A percentile compares a stretch with the other conserved stretches of the same genome.
phyloP scores from a whole-genome alignment of 2,113 vertebrate species.

The Riparia riparia region DNA sequence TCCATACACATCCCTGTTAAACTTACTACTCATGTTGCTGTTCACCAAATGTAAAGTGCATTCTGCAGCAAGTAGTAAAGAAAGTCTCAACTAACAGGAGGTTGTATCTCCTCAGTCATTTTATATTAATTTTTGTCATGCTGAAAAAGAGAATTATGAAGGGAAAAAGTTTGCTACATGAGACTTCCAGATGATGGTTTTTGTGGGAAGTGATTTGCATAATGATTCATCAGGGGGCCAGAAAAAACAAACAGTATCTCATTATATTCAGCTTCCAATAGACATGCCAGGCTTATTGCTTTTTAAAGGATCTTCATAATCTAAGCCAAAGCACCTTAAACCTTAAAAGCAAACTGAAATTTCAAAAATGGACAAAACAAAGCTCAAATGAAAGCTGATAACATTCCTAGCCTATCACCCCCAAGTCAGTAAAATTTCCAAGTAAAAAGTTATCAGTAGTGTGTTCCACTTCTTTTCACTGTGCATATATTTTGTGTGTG shows the following conservation, averaged over 20 bases:
- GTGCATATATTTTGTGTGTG: not conserved
- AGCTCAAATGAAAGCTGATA: not conserved
- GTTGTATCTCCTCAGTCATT: not conserved
- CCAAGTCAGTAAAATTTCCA: not conserved
- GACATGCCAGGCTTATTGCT: not conserved
- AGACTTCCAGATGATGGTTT: not conserved
- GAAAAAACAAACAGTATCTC: not conserved
- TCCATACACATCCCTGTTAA: not conserved
- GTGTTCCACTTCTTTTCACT: not conserved
- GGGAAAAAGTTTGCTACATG: not conserved
- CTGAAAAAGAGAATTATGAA: not conserved
- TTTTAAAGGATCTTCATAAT: not conserved
- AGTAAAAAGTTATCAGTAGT: not conserved
- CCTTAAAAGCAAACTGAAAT: not conserved
- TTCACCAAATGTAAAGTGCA: not conserved
- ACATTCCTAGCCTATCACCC: not conserved
- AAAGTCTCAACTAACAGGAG: not conserved
- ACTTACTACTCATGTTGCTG: not conserved
- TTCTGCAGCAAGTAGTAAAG: not conserved
- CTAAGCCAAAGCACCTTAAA: not conserved
- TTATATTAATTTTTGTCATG: not conserved
- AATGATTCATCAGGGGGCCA: not conserved
- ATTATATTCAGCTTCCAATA: not conserved
- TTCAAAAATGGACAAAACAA: not conserved
- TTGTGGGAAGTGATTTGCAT: slow-evolving; percentile 23